phyloP scores from a whole-genome alignment of 2,113 vertebrate species.

The Sebastes fasciatus region DNA sequence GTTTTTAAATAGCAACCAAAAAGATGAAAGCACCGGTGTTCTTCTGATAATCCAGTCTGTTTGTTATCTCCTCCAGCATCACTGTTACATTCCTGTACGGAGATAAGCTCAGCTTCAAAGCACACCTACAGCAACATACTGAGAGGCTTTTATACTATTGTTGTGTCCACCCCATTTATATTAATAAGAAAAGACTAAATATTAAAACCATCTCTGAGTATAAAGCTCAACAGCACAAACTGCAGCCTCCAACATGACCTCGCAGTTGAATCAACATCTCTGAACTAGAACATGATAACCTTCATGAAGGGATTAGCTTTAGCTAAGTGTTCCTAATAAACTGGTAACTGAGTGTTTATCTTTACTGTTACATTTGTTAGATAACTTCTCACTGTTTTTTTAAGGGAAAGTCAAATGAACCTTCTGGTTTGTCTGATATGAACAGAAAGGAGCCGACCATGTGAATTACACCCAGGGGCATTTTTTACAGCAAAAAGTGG shows the following conservation, averaged over 20 bases:
- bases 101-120: neutral
- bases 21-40: neutral
- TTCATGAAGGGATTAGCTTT: no score
- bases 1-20: neutral
- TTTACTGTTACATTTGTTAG: no score
- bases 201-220: neutral
- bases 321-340: no score
- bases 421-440: no score
- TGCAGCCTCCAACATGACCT: neutral
- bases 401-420: no score
- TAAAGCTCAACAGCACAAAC: neutral
- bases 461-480: neutral
- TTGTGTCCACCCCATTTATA: no score
- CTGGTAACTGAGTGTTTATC: no score
- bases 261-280: no score
- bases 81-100: neutral
- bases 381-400: no score
- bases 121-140: neutral
- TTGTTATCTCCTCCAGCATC: neutral
- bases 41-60: neutral
- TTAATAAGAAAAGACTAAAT: neutral
- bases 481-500: no score
- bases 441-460: neutral
- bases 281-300: no score
- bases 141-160: neutral